Conservation (phyloP, 2,797 vertebrate species). For the Tragelaphus eurycerus region DNA sequence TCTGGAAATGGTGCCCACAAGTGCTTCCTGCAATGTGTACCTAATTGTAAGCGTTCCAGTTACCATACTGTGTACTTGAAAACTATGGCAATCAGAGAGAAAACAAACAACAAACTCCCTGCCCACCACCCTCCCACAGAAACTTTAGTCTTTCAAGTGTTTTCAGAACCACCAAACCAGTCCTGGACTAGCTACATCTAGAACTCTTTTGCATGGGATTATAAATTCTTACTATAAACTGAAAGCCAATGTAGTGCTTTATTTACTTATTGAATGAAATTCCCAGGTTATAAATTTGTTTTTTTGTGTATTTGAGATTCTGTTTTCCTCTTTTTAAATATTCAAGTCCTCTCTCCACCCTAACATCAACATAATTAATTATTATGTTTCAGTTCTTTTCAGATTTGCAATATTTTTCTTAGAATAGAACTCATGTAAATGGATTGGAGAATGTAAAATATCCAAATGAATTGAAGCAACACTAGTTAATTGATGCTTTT, state of each 20-base stretch:
- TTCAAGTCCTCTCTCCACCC: not conserved
- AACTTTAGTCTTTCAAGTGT: not conserved
- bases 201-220: not conserved
- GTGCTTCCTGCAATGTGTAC: not conserved
- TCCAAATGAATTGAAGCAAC: not conserved
- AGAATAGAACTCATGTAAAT: not conserved
- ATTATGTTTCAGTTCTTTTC: not conserved
- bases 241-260: not conserved
- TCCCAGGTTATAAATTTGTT: not conserved
- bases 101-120: not conserved
- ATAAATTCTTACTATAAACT: not conserved
- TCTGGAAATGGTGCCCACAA: not conserved
- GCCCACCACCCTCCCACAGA: not conserved
- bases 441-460: not conserved
- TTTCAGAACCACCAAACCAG: accelerated
- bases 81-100: not conserved
- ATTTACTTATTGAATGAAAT: not conserved
- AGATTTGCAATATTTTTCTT: not conserved
- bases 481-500: not conserved
- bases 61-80: not conserved
- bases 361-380: constrained; percentile 16
- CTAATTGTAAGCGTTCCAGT: not conserved
- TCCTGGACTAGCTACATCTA: not conserved
- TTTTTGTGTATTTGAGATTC: not conserved
- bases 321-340: not conserved